Conservation (phyloP, 1,140 invertebrate species). For the Cotesia glomerata region DNA sequence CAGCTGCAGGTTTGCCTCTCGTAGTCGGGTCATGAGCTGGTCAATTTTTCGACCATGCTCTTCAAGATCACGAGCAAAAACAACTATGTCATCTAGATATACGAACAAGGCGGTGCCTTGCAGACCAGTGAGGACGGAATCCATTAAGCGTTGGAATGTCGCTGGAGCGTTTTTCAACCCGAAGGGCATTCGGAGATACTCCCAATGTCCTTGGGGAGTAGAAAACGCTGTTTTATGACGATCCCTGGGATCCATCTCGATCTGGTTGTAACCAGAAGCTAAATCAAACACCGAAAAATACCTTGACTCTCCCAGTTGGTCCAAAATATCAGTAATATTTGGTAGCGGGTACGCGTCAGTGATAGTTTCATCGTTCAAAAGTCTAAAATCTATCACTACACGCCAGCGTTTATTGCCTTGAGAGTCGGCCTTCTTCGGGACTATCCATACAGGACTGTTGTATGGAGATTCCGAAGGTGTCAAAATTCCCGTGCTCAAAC, state of each 20-base stretch:
- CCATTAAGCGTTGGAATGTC: background rate
- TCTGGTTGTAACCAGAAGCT: background rate
- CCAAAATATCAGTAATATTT: no score
- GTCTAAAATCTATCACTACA: background rate
- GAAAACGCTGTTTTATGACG: background rate
- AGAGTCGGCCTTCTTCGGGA: constrained; percentile 1
- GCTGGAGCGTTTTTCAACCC: constrained; percentile 3
- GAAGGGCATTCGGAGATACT: constrained; percentile 1
- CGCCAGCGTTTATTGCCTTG: constrained; percentile 12
- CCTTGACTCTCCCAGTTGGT: background rate
- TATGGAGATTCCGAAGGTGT: background rate
- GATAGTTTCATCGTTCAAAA: constrained; percentile 1
- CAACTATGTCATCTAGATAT: constrained; percentile 6
- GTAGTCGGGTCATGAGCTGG: no score
- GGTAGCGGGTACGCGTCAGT: background rate
- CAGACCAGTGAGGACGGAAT: background rate
- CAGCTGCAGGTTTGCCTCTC: no score
- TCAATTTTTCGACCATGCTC: no score
- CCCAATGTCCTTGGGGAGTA: background rate
- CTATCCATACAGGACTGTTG: constrained; percentile 5
- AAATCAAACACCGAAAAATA: constrained; percentile 8
- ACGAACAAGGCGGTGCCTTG: background rate
- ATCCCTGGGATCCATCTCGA: background rate
- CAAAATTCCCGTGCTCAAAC: background rate
- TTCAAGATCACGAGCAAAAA: no score